These are phyloP conservation scores for Acrobeloides nanus DNA, from an alignment of 2,888 invertebrate species.

Conservation along the genomic window DNA sequence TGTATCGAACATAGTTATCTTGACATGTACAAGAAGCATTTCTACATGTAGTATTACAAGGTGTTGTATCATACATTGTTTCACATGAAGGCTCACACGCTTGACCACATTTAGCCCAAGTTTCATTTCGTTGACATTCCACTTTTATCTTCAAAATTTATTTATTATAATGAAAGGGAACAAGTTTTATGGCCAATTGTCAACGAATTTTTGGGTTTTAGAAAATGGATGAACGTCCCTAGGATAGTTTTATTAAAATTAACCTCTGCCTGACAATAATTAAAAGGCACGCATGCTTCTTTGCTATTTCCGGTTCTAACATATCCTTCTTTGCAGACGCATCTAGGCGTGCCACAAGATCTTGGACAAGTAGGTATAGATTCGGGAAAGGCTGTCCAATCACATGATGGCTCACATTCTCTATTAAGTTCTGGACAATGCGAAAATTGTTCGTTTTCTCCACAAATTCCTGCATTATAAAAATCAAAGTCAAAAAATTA, in stretches of 20 bases:
- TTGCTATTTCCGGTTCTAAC: conserved; percentile 40
- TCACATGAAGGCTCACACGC: conserved; percentile 44
- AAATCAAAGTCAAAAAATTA: no score
- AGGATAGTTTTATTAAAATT: no score
- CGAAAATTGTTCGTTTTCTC: conserved; percentile 41
- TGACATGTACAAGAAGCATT: conserved; percentile 48
- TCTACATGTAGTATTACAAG: conserved; percentile 43
- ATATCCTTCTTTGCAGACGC: conserved; percentile 43
- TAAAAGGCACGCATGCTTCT: conserved; percentile 46
- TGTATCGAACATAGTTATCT: conserved; percentile 46
- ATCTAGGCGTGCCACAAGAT: conserved; percentile 30
- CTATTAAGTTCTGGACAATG: conserved; percentile 45
- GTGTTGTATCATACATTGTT: conserved; percentile 29
- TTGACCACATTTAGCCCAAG: conserved; percentile 49
- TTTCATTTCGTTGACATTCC: conserved; percentile 38
- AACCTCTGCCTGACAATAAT: conserved; percentile 41
- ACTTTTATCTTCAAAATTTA: conserved; percentile 6
- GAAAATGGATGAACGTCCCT: no score
- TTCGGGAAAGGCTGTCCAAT: conserved; percentile 47
- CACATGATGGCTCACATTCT: conserved; percentile 48
- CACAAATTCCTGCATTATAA: conserved; percentile 21
- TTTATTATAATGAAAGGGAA: neutral
- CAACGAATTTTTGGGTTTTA: no score
- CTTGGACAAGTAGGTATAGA: conserved; percentile 27
- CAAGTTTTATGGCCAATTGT: neutral